A percentile compares a stretch with the other conserved stretches of the same genome.
Conservation (phyloP, 2,113 vertebrate species). For the Thalassoma bifasciatum region DNA sequence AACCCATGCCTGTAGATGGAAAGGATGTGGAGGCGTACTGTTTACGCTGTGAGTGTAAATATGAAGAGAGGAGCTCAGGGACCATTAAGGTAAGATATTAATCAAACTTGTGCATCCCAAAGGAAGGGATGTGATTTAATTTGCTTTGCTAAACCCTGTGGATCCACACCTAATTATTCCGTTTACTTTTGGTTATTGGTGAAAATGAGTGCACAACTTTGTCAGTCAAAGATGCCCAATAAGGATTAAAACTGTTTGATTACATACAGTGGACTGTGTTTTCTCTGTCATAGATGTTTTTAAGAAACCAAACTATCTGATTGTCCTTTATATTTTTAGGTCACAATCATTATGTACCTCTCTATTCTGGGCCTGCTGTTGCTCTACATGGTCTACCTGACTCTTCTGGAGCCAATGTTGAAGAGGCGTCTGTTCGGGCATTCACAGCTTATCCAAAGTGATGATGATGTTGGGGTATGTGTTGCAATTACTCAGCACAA, state of each 20-base stretch:
- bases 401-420: constrained; percentile 94
- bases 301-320: neutral
- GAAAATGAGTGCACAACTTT: too few species aligned
- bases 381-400: constrained; percentile 98
- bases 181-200: neutral
- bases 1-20: constrained; percentile 95
- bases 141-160: neutral
- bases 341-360: constrained; percentile 96
- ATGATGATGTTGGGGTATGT: constrained; percentile 96
- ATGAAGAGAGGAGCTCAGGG: constrained; percentile 97
- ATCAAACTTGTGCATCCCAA: neutral
- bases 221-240: too few species aligned
- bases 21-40: constrained; percentile 98
- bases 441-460: constrained; percentile 95
- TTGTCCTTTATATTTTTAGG: constrained; percentile 75
- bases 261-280: too few species aligned
- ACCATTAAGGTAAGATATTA: constrained; percentile 90
- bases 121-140: neutral
- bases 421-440: constrained; percentile 97
- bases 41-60: constrained; percentile 98
- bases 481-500: neutral
- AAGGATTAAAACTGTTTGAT: too few species aligned
- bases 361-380: constrained; percentile 96
- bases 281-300: neutral
- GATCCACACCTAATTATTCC: neutral